A percentile compares a stretch with the other conserved stretches of the same genome.
Evolutionary conservation across 1,140 invertebrate species (phyloP).

Genomic region (Limonius californicus): DNA sequence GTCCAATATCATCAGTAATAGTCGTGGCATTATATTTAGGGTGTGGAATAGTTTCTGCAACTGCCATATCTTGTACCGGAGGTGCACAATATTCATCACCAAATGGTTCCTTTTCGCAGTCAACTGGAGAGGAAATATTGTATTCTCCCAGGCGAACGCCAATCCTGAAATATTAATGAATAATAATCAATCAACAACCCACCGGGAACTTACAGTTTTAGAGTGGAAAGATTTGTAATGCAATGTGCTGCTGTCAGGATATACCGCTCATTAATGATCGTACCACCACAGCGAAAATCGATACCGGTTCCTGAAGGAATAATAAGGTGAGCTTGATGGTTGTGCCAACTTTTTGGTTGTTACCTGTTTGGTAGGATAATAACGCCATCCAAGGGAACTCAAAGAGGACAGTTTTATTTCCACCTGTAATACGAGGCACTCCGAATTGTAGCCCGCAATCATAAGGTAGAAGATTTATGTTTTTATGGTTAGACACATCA

Average conservation of each 20-base stretch:
- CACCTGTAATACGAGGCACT: slow-evolving; percentile 52
- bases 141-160: slow-evolving; percentile 63
- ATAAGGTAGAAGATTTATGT: slow-evolving; percentile 49
- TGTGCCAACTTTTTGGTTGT: neutral
- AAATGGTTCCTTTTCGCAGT: slow-evolving; percentile 54
- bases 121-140: slow-evolving; percentile 52
- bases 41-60: slow-evolving; percentile 53
- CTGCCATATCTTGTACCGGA: slow-evolving; percentile 54
- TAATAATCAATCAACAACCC: neutral
- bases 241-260: slow-evolving; percentile 70
- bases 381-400: slow-evolving; percentile 68
- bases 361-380: slow-evolving; percentile 53
- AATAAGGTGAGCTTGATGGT: slow-evolving; percentile 17
- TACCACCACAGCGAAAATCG: slow-evolving; percentile 59
- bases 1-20: slow-evolving; percentile 59
- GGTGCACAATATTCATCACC: slow-evolving; percentile 52
- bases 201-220: too few relatives aligned
- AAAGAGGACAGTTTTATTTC: slow-evolving; percentile 54
- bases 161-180: slow-evolving; percentile 39
- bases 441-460: slow-evolving; percentile 45
- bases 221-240: slow-evolving; percentile 44
- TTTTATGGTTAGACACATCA: slow-evolving; percentile 53
- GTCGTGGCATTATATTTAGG: slow-evolving; percentile 49
- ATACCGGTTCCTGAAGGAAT: slow-evolving; percentile 42
- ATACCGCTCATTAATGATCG: slow-evolving; percentile 61